A percentile compares a stretch with the other conserved stretches of the same genome.
Conservation (phyloP, 2,888 invertebrate species). For the Elegia similella region DNA sequence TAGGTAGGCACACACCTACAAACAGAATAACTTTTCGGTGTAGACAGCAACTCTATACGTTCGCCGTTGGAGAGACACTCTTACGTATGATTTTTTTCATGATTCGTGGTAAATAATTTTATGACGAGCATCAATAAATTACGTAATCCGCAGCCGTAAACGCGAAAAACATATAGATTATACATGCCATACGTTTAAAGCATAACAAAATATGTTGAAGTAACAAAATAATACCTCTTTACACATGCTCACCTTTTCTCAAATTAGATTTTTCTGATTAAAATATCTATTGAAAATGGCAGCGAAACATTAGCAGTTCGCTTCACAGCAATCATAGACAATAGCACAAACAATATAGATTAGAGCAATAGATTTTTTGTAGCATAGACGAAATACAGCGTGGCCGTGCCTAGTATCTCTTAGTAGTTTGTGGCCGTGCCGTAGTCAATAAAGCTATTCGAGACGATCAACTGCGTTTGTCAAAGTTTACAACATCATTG, state of each 20-base stretch:
- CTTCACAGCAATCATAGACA: constrained; percentile 56
- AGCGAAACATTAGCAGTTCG: constrained; percentile 69
- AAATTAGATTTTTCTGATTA: constrained; percentile 46
- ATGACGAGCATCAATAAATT: constrained; percentile 74
- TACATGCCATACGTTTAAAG: constrained; percentile 52
- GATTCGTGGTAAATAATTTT: constrained; percentile 60
- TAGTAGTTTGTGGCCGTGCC: too few relatives aligned
- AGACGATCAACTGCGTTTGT: too few relatives aligned
- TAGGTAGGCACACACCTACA: constrained; percentile 84
- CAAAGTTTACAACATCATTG: too few relatives aligned
- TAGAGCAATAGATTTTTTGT: not conserved
- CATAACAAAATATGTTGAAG: constrained; percentile 35
- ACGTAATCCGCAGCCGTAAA: constrained; percentile 68
- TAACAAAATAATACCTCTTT: constrained; percentile 50
- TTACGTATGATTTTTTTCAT: constrained; percentile 49
- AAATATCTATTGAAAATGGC: constrained; percentile 69
- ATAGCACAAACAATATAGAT: constrained; percentile 22
- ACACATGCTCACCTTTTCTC: constrained; percentile 69
- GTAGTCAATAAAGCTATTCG: too few relatives aligned
- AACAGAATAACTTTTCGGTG: constrained; percentile 87
- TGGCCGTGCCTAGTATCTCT: too few relatives aligned
- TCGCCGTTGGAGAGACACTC: constrained; percentile 59
- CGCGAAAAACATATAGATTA: constrained; percentile 42
- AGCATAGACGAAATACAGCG: not conserved
- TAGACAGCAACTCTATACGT: constrained; percentile 74